These are phyloP conservation scores for Graptemys geographica DNA, from an alignment of 2,797 vertebrate species.

Conservation along the genomic window DNA sequence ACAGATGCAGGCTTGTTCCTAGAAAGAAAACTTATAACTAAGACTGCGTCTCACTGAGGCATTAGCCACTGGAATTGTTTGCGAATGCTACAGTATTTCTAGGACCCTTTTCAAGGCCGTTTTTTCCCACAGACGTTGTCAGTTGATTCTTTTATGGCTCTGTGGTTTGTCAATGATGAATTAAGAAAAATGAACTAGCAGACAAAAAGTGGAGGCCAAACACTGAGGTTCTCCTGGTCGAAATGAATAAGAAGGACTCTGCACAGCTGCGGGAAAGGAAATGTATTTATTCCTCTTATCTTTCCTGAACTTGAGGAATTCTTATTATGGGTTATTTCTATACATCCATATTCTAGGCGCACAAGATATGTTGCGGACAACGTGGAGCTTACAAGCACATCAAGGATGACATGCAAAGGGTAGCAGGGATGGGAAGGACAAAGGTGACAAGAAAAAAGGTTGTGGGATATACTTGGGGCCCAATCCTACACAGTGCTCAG, in stretches of 20 bases:
- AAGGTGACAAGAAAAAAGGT: neutral
- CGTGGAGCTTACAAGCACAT: neutral
- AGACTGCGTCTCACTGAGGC: constrained; percentile 64
- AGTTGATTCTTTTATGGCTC: constrained; percentile 55
- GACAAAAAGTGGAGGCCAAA: constrained; percentile 62
- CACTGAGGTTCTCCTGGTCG: constrained; percentile 43
- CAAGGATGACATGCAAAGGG: neutral
- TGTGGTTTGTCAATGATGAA: constrained; percentile 48
- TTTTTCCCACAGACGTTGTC: constrained; percentile 68
- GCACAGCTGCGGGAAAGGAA: neutral
- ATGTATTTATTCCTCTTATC: constrained; percentile 43
- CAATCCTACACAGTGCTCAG: neutral
- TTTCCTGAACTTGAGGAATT: neutral
- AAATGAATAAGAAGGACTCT: constrained; percentile 62
- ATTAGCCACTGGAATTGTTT: constrained; percentile 66
- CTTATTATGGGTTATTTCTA: constrained; percentile 26
- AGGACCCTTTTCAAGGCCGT: constrained; percentile 70
- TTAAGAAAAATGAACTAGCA: constrained; percentile 68
- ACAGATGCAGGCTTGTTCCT: constrained; percentile 82
- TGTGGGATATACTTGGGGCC: accelerated
- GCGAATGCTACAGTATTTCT: constrained; percentile 68
- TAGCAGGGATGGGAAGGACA: neutral
- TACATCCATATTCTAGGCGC: neutral
- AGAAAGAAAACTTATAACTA: constrained; percentile 72
- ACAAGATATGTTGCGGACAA: neutral